Evolutionary conservation across 2,797 vertebrate genomes (phyloP).

Genomic region (Acipenser ruthenus): DNA sequence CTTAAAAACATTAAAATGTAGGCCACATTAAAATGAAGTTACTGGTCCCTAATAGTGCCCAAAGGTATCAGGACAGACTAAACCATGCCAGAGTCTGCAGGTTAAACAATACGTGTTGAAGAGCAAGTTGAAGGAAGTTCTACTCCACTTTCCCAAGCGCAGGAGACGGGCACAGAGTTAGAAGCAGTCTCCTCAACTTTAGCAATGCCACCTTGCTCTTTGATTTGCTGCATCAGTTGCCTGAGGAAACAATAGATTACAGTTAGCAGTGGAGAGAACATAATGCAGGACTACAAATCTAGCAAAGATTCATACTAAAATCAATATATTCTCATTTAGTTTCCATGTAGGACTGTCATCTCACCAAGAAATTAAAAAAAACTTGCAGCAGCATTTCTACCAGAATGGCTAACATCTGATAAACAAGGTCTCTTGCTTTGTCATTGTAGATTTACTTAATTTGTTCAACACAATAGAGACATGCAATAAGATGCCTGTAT

Average conservation of each 20-base stretch:
- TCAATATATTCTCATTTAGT: too few species aligned
- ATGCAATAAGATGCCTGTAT: too few species aligned
- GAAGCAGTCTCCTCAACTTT: slow-evolving; percentile 59
- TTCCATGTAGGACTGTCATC: too few species aligned
- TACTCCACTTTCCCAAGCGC: slow-evolving; percentile 76
- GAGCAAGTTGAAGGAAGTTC: slow-evolving; percentile 67
- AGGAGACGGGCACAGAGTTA: slow-evolving; percentile 64
- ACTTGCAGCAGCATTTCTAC: not conserved
- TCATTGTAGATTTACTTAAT: too few species aligned
- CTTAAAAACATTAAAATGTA: too few species aligned
- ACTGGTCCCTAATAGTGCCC: slow-evolving; percentile 43
- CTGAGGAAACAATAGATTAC: slow-evolving; percentile 41
- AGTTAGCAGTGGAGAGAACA: not conserved
- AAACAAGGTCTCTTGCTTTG: not conserved
- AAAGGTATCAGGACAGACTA: not conserved
- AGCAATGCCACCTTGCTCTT: slow-evolving; percentile 54
- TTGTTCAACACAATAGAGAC: too few species aligned
- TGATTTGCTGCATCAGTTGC: slow-evolving; percentile 80
- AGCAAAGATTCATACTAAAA: too few species aligned
- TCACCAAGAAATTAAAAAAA: not conserved
- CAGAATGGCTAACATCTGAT: not conserved
- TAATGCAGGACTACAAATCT: not conserved
- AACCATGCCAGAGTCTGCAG: not conserved
- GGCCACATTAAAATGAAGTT: slow-evolving; percentile 39
- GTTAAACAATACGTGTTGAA: slow-evolving; percentile 65